Percentiles rank a stretch among this genome's conserved stretches.
Conservation (phyloP, 2,113 vertebrate genomes). For the Hemichromis elongatus region DNA sequence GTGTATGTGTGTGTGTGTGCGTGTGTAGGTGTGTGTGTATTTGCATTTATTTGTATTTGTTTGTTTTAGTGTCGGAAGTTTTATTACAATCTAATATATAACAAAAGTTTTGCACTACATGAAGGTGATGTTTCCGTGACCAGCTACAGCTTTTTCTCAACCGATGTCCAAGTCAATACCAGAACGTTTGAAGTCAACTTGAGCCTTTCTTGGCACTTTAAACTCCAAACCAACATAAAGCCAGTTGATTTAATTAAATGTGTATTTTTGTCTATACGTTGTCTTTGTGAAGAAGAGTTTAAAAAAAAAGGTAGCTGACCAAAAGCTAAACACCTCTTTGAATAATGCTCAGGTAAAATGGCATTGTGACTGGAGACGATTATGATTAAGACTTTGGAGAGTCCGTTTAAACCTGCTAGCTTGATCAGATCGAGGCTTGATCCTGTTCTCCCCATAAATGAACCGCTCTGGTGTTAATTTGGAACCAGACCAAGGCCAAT, state of each 20-base stretch:
- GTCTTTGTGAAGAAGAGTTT: not conserved
- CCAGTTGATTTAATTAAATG: not conserved
- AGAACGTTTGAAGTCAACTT: not conserved
- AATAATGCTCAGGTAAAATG: too few relatives aligned
- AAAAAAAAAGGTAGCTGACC: not conserved
- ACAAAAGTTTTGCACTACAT: not conserved
- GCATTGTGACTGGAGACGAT: too few relatives aligned
- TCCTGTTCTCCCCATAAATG: not conserved
- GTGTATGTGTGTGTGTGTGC: not conserved
- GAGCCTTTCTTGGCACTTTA: not conserved
- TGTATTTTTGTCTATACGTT: not conserved
- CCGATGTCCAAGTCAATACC: not conserved
- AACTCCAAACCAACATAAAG: not conserved
- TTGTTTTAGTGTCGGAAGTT: not conserved
- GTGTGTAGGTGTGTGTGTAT: fast-evolving
- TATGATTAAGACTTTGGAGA: not conserved
- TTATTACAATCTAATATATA: not conserved
- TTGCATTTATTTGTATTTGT: not conserved
- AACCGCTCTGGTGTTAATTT: not conserved
- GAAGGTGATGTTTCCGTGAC: not conserved
- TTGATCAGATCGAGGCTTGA: fast-evolving
- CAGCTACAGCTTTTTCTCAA: not conserved
- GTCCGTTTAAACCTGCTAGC: not conserved
- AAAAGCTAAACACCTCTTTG: too few relatives aligned
- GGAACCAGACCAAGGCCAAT: not conserved